phyloP scores from a whole-genome alignment of 2,888 invertebrate species.

The Fabriciana adippe region DNA sequence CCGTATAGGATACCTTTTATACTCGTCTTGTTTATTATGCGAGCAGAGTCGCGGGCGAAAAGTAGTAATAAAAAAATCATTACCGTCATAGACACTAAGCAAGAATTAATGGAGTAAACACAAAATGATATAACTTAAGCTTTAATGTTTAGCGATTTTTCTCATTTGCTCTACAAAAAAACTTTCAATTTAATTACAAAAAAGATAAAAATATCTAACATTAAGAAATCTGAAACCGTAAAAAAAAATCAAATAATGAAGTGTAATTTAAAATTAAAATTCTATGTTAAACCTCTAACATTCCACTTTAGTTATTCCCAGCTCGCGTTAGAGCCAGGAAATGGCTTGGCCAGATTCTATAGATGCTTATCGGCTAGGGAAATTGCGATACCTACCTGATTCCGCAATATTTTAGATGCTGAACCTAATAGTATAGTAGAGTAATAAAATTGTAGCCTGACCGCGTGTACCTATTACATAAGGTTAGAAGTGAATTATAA shows the following conservation, averaged over 20 bases:
- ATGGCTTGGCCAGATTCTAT: conserved; percentile 34
- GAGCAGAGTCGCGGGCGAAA: no score
- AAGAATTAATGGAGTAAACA: no score
- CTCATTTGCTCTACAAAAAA: no score
- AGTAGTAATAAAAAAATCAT: no score
- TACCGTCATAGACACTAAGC: no score
- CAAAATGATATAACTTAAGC: no score
- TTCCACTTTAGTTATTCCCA: conserved; percentile 13
- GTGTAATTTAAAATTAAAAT: conserved; percentile 15
- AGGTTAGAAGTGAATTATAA: no score
- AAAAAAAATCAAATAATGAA: neutral
- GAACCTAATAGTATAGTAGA: conserved; percentile 8
- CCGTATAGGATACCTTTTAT: no score
- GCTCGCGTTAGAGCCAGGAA: conserved; percentile 16
- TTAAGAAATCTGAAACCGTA: neutral
- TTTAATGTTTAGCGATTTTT: no score
- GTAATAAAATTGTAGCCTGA: conserved; percentile 4
- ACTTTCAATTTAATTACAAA: no score
- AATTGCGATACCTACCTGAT: conserved; percentile 21
- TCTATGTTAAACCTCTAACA: conserved; percentile 18
- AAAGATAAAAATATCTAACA: no score
- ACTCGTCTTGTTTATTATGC: no score
- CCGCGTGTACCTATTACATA: neutral
- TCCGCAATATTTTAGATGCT: conserved; percentile 21
- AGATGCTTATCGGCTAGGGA: conserved; percentile 56